Conservation (phyloP, 2,797 vertebrate species). For the Molossus alvarezi region DNA sequence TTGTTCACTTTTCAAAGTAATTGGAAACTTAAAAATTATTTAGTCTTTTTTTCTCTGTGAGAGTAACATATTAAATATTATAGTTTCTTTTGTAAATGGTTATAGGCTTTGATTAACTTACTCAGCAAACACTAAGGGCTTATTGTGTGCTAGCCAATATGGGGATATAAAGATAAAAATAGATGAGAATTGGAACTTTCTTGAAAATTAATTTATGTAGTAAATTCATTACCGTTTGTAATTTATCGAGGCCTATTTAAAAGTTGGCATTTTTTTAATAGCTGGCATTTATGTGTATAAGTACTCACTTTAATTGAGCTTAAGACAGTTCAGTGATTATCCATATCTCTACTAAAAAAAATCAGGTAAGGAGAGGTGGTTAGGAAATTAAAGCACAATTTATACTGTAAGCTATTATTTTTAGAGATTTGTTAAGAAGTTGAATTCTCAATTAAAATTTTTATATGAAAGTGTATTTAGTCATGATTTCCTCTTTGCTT, state of each 20-base stretch:
- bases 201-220: constrained; percentile 31
- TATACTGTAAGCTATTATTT: constrained; percentile 12
- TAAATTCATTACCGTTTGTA: constrained; percentile 54
- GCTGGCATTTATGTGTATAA: not conserved
- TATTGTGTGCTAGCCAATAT: not conserved
- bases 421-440: constrained; percentile 54
- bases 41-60: not conserved
- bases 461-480: constrained; percentile 30
- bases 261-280: not conserved
- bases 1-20: constrained; percentile 46
- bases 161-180: constrained; percentile 35
- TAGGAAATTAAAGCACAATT: constrained; percentile 64
- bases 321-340: constrained; percentile 55
- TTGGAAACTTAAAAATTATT: constrained; percentile 56
- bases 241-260: not conserved
- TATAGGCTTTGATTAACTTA: constrained; percentile 28
- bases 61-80: not conserved
- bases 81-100: constrained; percentile 16
- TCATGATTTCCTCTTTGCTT: not conserved
- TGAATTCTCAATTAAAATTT: constrained; percentile 56
- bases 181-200: not conserved
- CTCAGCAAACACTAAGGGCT: not conserved
- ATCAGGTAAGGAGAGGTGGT: constrained; percentile 32
- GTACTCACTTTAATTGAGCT: constrained; percentile 30
- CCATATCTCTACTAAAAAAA: constrained; percentile 39